These are phyloP conservation scores for Passer domesticus DNA, from an alignment of 2,113 vertebrate genomes.

Conservation along the genomic window DNA sequence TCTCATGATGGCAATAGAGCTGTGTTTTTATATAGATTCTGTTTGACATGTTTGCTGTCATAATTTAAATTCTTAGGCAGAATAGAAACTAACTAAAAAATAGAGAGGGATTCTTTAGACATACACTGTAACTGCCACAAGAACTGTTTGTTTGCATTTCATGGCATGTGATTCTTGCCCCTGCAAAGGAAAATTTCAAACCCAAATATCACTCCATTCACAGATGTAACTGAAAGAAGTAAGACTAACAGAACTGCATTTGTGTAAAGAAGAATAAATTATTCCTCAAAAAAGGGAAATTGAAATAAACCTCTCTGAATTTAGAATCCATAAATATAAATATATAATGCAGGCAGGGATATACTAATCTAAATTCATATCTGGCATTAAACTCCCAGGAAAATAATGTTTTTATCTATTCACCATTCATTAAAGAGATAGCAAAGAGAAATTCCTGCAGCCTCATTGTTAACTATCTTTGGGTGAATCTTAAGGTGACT, in stretches of 20 bases:
- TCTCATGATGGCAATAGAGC: not conserved
- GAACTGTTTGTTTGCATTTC: not conserved
- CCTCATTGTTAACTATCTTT: not conserved
- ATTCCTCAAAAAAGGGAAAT: not conserved
- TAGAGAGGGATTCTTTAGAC: not conserved
- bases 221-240: not conserved
- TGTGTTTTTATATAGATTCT: not conserved
- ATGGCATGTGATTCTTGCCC: not conserved
- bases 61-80: not conserved
- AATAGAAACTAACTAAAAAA: not conserved
- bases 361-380: not conserved
- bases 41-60: not conserved
- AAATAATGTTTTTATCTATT: not conserved
- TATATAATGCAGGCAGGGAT: not conserved
- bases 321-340: not conserved
- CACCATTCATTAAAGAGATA: not conserved
- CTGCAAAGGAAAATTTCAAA: not conserved
- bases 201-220: not conserved
- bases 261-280: not conserved
- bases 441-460: not conserved
- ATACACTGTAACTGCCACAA: not conserved
- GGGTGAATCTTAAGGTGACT: not conserved
- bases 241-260: not conserved
- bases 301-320: not conserved
- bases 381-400: not conserved